These are phyloP conservation scores for Pachycephus smyrnensis DNA, from an alignment of 2,888 invertebrate genomes.

Conservation along the genomic window DNA sequence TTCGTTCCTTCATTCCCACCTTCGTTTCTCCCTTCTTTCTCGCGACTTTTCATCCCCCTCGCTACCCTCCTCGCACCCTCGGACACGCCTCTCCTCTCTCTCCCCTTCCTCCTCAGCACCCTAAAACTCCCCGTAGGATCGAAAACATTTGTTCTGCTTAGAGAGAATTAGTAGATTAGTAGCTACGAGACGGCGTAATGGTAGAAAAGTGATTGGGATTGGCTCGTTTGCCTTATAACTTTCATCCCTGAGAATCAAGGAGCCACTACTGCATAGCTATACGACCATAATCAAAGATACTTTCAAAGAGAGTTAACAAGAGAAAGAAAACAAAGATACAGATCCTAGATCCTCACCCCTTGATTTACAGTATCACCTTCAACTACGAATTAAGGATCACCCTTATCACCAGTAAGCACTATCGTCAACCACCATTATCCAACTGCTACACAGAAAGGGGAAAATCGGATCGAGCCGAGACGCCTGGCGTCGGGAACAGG, in stretches of 20 bases:
- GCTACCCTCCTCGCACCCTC: conserved; percentile 19
- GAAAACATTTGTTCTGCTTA: conserved; percentile 61
- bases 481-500: conserved; percentile 10
- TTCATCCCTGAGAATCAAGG: neutral
- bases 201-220: conserved; percentile 61
- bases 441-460: neutral
- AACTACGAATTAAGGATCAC: neutral
- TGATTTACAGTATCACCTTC: neutral
- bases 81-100: neutral
- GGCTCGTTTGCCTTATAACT: conserved; percentile 31
- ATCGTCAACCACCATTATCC: neutral
- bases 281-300: neutral
- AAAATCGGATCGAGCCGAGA: neutral
- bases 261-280: neutral
- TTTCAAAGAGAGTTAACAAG: neutral
- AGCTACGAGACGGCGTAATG: conserved; percentile 38
- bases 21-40: conserved; percentile 28
- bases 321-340: neutral
- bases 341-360: neutral
- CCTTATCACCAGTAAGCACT: neutral
- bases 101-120: conserved; percentile 4
- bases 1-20: conserved; percentile 16
- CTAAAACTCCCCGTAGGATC: conserved; percentile 26
- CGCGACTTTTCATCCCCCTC: conserved; percentile 30
- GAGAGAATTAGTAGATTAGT: conserved; percentile 59